Conservation (phyloP, 2,113 vertebrate species). For the Myocastor coypus region DNA sequence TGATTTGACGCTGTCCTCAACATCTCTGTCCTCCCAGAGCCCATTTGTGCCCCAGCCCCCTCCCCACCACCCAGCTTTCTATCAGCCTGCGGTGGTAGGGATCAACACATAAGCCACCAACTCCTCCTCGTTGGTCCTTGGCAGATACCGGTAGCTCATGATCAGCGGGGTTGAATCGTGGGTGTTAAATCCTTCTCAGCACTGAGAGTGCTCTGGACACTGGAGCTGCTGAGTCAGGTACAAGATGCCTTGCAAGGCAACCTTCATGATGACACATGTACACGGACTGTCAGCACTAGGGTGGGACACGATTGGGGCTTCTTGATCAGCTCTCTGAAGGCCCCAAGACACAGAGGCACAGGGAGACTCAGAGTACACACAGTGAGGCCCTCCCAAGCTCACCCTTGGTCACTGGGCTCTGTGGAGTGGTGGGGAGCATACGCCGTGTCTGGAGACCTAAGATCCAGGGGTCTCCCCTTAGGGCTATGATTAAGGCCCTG, state of each 20-base stretch:
- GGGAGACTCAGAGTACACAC: rapidly evolving
- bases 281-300: rapidly evolving
- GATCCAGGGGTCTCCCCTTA: neutral
- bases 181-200: neutral
- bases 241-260: neutral
- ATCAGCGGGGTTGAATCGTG: rapidly evolving
- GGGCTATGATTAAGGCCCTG: rapidly evolving
- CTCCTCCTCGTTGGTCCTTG: neutral
- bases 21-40: neutral
- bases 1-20: rapidly evolving
- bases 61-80: neutral
- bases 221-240: rapidly evolving
- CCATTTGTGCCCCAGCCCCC: neutral
- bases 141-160: rapidly evolving
- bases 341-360: neutral
- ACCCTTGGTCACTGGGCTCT: neutral
- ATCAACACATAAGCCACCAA: neutral
- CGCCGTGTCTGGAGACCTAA: rapidly evolving
- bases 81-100: neutral
- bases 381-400: rapidly evolving
- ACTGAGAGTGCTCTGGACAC: rapidly evolving
- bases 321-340: neutral
- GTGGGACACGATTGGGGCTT: rapidly evolving
- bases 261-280: rapidly evolving
- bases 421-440: no score